phyloP scores from a whole-genome alignment of 2,113 vertebrate genomes.

The Tragulus kanchil region DNA sequence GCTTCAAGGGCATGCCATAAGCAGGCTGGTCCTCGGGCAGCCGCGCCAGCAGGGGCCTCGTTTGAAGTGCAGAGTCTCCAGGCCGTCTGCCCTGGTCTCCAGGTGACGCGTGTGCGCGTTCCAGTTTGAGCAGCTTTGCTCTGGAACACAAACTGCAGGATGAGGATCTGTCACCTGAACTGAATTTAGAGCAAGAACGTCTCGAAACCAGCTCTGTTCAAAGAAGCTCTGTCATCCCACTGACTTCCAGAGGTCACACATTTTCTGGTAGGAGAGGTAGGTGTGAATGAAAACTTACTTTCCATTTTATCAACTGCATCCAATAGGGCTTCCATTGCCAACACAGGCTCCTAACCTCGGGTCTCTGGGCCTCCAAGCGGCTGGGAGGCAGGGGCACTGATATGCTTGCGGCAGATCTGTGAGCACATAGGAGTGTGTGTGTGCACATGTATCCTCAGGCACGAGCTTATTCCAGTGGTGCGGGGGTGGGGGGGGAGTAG shows the following conservation, averaged over 20 bases:
- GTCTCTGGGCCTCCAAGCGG: not conserved
- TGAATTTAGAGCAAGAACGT: not conserved
- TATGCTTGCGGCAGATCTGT: not conserved
- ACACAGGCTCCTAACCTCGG: not conserved
- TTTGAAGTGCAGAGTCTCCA: not conserved
- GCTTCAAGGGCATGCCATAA: not conserved
- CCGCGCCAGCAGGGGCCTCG: accelerated
- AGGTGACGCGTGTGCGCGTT: accelerated
- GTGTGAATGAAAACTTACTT: not conserved
- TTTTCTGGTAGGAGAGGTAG: not conserved
- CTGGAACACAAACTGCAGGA: not conserved
- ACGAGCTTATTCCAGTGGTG: not conserved
- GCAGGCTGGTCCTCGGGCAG: not conserved
- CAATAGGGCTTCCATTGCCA: not conserved
- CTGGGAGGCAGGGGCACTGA: accelerated
- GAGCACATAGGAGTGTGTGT: accelerated
- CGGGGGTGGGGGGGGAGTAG: not conserved
- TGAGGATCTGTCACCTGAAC: not conserved
- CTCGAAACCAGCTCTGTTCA: not conserved
- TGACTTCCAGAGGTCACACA: accelerated
- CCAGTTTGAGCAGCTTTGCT: not conserved
- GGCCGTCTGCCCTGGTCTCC: accelerated
- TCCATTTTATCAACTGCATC: not conserved
- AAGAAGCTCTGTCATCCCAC: not conserved
- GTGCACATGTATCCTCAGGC: no score